phyloP scores from a whole-genome alignment of 2,797 vertebrate genomes.

The Galagoides demidoff region DNA sequence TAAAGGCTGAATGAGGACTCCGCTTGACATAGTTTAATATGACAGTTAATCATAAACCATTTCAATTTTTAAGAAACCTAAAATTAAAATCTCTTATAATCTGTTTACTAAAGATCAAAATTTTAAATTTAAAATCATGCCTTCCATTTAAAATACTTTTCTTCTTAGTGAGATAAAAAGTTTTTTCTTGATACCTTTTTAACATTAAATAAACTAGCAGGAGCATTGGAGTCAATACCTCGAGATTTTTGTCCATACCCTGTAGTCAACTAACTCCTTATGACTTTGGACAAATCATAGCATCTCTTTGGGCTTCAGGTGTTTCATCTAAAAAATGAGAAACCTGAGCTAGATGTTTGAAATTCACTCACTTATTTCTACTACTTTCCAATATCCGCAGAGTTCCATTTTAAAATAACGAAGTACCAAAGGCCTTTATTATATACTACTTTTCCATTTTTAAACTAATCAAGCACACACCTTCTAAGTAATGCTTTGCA shows the following conservation, averaged over 20 bases:
- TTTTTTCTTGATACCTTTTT: background rate
- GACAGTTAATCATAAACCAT: background rate
- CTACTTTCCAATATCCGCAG: background rate
- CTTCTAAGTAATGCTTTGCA: background rate
- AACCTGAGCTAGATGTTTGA: background rate
- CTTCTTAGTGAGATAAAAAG: background rate
- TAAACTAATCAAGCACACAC: background rate
- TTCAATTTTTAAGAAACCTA: background rate
- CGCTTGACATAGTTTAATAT: background rate
- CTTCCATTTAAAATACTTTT: background rate
- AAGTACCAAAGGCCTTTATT: background rate
- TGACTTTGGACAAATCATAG: background rate
- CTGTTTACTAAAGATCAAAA: background rate
- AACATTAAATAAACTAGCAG: background rate
- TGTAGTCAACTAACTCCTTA: background rate
- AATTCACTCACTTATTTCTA: background rate
- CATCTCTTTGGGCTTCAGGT: background rate
- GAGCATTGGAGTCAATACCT: background rate
- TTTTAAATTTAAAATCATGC: background rate
- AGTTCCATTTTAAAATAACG: background rate
- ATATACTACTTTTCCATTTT: background rate
- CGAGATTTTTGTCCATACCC: background rate
- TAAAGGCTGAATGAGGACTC: conserved; percentile 29
- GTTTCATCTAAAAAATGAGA: conserved; percentile 5
- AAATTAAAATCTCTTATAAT: conserved; percentile 6